Base-by-base conservation (phyloP, 1,140 invertebrate species). In the Metaphire vulgaris region DNA sequence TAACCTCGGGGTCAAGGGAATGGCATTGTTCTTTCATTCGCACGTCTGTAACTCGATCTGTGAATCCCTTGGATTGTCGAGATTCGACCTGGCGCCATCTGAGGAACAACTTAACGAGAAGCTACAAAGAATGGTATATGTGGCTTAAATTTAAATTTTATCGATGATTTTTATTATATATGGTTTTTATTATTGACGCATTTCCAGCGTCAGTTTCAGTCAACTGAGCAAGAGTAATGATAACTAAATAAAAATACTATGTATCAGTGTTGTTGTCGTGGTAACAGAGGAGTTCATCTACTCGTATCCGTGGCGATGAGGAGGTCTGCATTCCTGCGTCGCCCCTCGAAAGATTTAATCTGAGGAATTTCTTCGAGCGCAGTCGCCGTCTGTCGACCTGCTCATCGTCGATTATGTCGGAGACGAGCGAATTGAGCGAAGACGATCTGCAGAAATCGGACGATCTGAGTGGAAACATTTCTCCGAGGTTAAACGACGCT, bases 11-110 rank as follows among this genome's bases (percentile, higher is more conserved):
- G 86, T 87, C 1, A 86, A 87, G 76, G 89, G 89, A 34, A 90
- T 90, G 89, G 89, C 89, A 0, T 81, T 90, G 21, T 90, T 90
- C 82, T 90, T 90, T 79, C 87, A 89, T 79, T 88, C 89, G 1
- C 89, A 90, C 80, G 80, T 83, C 1, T 90, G 89, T 82, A 90
- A 89, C 81, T 81, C 82, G 26, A 90, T 90, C 78, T 90, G 89
- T 80, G 72, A 86, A 41, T 85, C 85, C 66, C 83, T 90, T 0
- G 83, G 85, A 26, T 82, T 90, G 0, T 86, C 88, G 1, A 80
- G 85, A 69, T 90, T 90, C 85, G 89, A 90, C 82, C 75, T 90
- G 34, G 82, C 88, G 15, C 69, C 78, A 1, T 80, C 80, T 26
- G 89, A 89, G 80, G 71, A 34, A 72, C 41, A 34, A 14, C 28